These are phyloP conservation scores for Blennius ocellaris DNA, from an alignment of 2,113 vertebrate genomes.

Conservation along the genomic window DNA sequence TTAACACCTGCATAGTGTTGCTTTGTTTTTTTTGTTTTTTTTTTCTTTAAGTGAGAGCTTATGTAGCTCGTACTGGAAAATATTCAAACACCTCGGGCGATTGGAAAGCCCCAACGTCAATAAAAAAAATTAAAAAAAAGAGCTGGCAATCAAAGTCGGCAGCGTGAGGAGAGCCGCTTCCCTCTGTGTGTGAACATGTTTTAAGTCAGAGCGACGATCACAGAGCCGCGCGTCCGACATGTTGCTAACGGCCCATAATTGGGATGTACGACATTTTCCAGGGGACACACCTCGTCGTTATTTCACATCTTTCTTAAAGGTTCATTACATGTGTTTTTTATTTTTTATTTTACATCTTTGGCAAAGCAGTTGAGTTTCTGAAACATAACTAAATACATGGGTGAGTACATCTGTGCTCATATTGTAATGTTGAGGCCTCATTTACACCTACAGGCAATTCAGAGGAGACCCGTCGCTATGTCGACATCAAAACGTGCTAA, in stretches of 20 bases:
- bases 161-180: constrained; percentile 9
- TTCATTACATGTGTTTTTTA: no score
- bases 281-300: not conserved
- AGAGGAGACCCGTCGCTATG: no score
- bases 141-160: constrained; percentile 36
- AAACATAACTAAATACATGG: no score
- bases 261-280: not conserved
- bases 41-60: constrained; percentile 52
- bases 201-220: not conserved
- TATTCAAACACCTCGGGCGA: constrained; percentile 49
- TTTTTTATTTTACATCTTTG: no score
- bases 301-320: no score
- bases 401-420: no score
- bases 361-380: no score
- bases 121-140: constrained; percentile 42
- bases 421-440: no score
- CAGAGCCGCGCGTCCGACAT: not conserved
- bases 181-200: constrained; percentile 18
- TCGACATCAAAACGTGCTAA: no score
- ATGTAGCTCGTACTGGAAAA: constrained; percentile 54
- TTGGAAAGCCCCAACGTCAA: constrained; percentile 47
- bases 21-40: not conserved
- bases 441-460: no score
- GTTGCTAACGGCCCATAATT: constrained; percentile 4
- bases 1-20: not conserved